These are phyloP conservation scores for Globodera rostochiensis DNA, from an alignment of 1,140 invertebrate species.

Conservation along the genomic window DNA sequence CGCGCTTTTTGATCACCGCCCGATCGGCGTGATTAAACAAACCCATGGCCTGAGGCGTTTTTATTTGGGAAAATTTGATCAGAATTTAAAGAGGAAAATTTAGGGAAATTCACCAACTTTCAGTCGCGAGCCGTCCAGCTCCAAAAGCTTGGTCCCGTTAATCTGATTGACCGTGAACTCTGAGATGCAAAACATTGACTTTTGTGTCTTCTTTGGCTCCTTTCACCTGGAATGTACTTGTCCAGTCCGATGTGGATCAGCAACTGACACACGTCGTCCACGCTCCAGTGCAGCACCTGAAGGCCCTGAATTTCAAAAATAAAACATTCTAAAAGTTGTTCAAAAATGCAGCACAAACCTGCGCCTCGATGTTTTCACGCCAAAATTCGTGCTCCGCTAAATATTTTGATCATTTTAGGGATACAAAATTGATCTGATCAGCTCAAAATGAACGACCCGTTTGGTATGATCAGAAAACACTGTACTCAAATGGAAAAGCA, in stretches of 20 bases:
- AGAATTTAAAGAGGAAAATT: neutral
- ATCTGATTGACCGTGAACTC: conserved; percentile 65
- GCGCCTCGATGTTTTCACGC: conserved; percentile 60
- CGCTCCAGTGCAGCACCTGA: conserved; percentile 59
- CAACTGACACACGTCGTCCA: conserved; percentile 63
- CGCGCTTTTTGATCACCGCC: conserved; percentile 62
- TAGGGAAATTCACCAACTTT: conserved; percentile 47
- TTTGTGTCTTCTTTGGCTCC: neutral
- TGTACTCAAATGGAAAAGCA: too few species aligned
- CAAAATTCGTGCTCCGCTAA: conserved; percentile 63
- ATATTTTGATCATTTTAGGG: conserved; percentile 12
- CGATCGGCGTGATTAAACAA: conserved; percentile 64
- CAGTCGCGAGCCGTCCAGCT: conserved; percentile 60
- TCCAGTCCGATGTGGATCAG: conserved; percentile 63
- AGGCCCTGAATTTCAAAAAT: conserved; percentile 33
- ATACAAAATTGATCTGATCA: neutral
- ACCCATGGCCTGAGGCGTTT: conserved; percentile 55
- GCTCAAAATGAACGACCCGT: too few species aligned
- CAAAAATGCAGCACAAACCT: conserved; percentile 23
- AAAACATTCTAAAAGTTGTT: neutral
- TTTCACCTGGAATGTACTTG: conserved; percentile 59
- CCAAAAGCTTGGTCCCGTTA: conserved; percentile 62
- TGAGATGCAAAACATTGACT: neutral
- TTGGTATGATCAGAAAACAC: too few species aligned
- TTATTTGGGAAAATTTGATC: too few species aligned